Conservation (phyloP, 2,888 invertebrate species). For the Sisyra nigra region DNA sequence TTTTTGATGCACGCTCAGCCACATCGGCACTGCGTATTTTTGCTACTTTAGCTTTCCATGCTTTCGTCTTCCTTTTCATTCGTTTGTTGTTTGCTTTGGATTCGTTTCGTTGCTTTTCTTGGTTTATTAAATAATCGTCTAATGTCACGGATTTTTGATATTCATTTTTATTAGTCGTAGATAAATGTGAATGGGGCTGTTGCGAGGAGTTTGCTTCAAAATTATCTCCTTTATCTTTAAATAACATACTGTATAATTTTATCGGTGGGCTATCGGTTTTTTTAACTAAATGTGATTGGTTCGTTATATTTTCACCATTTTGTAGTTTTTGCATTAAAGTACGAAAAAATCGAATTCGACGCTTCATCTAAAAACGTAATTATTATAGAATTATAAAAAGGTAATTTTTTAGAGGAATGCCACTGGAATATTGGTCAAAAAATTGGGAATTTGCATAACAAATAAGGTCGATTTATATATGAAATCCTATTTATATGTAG, state of each 20-base stretch:
- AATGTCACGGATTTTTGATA: neutral
- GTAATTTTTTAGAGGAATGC: too few relatives aligned
- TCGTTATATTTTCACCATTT: neutral
- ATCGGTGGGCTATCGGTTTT: neutral
- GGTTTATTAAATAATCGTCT: neutral
- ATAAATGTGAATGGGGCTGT: neutral
- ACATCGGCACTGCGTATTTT: slow-evolving; percentile 19
- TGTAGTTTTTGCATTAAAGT: slow-evolving; percentile 1
- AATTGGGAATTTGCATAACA: too few relatives aligned
- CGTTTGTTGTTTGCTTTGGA: slow-evolving; percentile 15
- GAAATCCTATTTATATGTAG: too few relatives aligned
- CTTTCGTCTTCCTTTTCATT: slow-evolving; percentile 18
- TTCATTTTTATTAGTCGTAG: neutral
- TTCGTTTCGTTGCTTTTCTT: slow-evolving; percentile 10
- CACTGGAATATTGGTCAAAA: too few relatives aligned
- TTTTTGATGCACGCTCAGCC: slow-evolving; percentile 14
- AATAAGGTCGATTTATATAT: too few relatives aligned
- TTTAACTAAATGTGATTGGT: neutral
- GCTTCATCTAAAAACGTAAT: slow-evolving; percentile 10
- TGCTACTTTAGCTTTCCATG: slow-evolving; percentile 18
- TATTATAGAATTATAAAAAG: too few relatives aligned
- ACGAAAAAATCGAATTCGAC: slow-evolving; percentile 1
- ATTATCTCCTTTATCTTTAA: neutral
- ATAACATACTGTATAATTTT: neutral
- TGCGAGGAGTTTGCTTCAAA: neutral